Percentiles rank a stretch among this genome's conserved stretches.
Conservation (phyloP, 37 sponge, comb jelly and placozoan genomes). For the Bolinopsis microptera region DNA sequence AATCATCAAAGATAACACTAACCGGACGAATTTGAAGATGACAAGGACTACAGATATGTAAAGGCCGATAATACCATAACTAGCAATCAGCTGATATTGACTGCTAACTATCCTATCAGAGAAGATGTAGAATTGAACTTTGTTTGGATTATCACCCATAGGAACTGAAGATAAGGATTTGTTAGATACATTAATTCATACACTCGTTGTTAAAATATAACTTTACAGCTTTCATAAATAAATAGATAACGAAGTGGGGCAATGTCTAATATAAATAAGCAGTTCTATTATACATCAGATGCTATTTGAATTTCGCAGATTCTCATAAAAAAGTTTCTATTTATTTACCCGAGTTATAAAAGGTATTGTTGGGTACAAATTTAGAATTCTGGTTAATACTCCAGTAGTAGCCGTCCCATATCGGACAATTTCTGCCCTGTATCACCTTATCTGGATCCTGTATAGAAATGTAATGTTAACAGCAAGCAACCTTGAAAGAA, state of each 20-base stretch:
- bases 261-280: too few relatives aligned
- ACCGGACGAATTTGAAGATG: conserved; percentile 64
- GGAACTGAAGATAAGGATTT: neutral
- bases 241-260: too few relatives aligned
- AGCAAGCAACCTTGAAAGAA: too few relatives aligned
- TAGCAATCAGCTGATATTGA: conserved; percentile 57
- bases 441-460: neutral
- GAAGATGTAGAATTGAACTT: conserved; percentile 43
- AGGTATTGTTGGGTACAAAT: neutral
- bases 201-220: too few relatives aligned
- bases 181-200: too few relatives aligned
- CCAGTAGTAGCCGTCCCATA: conserved; percentile 56
- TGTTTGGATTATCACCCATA: neutral
- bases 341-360: neutral
- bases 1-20: too few relatives aligned
- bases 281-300: too few relatives aligned
- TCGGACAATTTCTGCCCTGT: neutral
- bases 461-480: too few relatives aligned
- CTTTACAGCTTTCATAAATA: too few relatives aligned
- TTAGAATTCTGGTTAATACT: conserved; percentile 49
- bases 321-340: too few relatives aligned
- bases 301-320: too few relatives aligned
- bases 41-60: conserved; percentile 53
- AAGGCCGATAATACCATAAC: conserved; percentile 63
- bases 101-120: conserved; percentile 35